Conservation (phyloP, 2,113 vertebrate species). For the Ophthalmolycus amberensis region DNA sequence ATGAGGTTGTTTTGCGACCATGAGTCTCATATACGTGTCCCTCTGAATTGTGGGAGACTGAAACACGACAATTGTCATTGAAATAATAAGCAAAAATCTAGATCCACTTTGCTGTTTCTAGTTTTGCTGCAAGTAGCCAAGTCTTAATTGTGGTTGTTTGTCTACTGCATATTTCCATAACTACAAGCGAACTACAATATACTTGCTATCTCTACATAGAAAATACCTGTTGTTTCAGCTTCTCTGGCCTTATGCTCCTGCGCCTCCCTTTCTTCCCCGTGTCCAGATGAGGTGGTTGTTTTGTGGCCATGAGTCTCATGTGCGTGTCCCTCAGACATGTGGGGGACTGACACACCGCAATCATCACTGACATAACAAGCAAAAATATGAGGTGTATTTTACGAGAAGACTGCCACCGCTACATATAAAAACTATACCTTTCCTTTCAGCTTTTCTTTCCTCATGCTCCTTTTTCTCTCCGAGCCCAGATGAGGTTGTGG, state of each 20-base stretch:
- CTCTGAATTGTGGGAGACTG: conserved; percentile 1
- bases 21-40: background rate
- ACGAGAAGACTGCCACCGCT: background rate
- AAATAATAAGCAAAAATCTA: background rate
- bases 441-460: background rate
- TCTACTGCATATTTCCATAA: background rate
- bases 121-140: background rate
- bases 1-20: background rate
- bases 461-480: background rate
- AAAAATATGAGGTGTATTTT: background rate
- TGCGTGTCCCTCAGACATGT: background rate
- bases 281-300: background rate
- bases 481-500: background rate
- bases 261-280: background rate
- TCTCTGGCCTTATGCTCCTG: background rate
- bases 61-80: background rate
- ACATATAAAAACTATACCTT: background rate
- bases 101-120: background rate
- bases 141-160: background rate
- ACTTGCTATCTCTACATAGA: background rate
- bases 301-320: conserved; percentile 27
- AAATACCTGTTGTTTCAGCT: conserved; percentile 1
- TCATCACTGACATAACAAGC: background rate
- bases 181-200: background rate
- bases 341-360: conserved; percentile 33